These are phyloP conservation scores for Carterocephalus palaemon DNA, from an alignment of 2,888 invertebrate species.

Conservation along the genomic window DNA sequence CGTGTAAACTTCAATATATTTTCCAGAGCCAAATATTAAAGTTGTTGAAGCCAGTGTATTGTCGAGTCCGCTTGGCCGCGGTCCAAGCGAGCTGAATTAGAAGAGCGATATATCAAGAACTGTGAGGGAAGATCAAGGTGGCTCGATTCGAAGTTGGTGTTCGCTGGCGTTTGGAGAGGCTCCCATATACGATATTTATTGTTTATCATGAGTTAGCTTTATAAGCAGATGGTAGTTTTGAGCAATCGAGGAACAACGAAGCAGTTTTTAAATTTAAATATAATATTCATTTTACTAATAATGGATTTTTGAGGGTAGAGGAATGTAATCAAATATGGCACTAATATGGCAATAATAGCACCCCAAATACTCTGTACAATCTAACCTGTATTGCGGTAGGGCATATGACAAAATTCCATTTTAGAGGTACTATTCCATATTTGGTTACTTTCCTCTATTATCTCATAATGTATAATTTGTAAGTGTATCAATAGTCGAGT, in stretches of 20 bases:
- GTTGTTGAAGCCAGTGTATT: conserved; percentile 35
- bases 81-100: conserved; percentile 39
- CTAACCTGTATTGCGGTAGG: no score
- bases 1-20: conserved; percentile 48
- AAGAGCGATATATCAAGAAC: conserved; percentile 39
- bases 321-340: no score
- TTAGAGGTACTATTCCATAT: no score
- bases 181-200: conserved; percentile 20
- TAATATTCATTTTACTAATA: no score
- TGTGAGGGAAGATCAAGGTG: conserved; percentile 31
- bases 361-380: no score
- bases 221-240: conserved; percentile 14
- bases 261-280: no score
- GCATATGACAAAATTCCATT: no score
- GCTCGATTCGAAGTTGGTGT: conserved; percentile 30
- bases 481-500: no score
- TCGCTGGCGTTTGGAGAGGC: conserved; percentile 12
- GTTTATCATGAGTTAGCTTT: conserved; percentile 14
- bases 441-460: no score
- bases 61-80: conserved; percentile 36
- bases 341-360: no score
- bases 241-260: not conserved
- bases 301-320: no score
- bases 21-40: conserved; percentile 54
- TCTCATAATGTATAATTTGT: no score